Evolutionary conservation across 2,888 invertebrate species (phyloP).

Genomic region (Aplocera efformata): DNA sequence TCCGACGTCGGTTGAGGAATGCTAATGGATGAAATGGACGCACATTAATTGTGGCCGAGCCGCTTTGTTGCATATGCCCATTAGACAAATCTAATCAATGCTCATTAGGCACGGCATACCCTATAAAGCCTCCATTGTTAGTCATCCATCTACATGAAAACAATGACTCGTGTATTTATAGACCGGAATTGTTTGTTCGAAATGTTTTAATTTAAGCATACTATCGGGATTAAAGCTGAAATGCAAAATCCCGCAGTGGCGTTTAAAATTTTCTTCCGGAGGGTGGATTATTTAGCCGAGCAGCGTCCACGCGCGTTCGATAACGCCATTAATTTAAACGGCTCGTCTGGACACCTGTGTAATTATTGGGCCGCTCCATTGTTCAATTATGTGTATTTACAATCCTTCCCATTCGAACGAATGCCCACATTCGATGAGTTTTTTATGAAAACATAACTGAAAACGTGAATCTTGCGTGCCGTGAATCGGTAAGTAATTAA

Average conservation of each 20-base stretch:
- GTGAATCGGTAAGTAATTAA: conserved; percentile 56
- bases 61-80: conserved; percentile 31
- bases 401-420: conserved; percentile 51
- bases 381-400: conserved; percentile 53
- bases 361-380: conserved; percentile 47
- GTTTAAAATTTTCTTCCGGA: conserved; percentile 29
- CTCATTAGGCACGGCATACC: conserved; percentile 14
- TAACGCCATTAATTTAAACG: conserved; percentile 50
- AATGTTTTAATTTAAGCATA: conserved; percentile 19
- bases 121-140: conserved; percentile 11
- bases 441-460: conserved; percentile 45
- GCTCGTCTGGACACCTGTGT: conserved; percentile 43
- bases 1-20: conserved; percentile 52
- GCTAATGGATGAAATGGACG: conserved; percentile 57
- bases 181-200: conserved; percentile 7
- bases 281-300: conserved; percentile 34
- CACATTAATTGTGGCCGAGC: conserved; percentile 52
- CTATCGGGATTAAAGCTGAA: conserved; percentile 22
- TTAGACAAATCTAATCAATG: conserved; percentile 26
- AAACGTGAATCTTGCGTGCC: conserved; percentile 51
- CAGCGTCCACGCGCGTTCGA: conserved; percentile 37
- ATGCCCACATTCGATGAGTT: conserved; percentile 38
- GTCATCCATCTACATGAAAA: conserved; percentile 15
- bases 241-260: conserved; percentile 23
- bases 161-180: conserved; percentile 5